Percentiles rank a stretch among this genome's conserved stretches.
phyloP scores from a whole-genome alignment of 92 coral and sea anemone species.

The Galaxea fascicularis region DNA sequence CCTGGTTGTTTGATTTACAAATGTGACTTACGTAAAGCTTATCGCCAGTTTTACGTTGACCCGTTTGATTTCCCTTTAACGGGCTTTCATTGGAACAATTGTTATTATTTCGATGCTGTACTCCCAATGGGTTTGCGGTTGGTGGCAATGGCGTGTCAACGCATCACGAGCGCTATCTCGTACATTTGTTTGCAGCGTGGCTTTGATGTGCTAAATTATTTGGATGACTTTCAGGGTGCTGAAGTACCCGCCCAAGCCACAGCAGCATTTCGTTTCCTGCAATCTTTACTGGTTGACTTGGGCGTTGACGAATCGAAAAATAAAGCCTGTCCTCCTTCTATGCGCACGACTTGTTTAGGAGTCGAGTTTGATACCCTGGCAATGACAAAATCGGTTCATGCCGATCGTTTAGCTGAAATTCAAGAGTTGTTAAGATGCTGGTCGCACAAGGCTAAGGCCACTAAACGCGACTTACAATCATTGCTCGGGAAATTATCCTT shows the following conservation, averaged over 20 bases:
- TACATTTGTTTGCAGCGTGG: slow-evolving; percentile 31
- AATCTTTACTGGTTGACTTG: not conserved
- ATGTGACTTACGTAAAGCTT: slow-evolving; percentile 22
- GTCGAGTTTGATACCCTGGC: slow-evolving; percentile 40
- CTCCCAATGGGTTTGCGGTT: slow-evolving; percentile 56
- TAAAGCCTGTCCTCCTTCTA: slow-evolving; percentile 41
- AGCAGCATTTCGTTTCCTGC: not conserved
- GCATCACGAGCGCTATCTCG: slow-evolving; percentile 23
- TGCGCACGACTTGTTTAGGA: slow-evolving; percentile 38
- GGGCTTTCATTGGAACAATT: slow-evolving; percentile 36
- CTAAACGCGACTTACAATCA: slow-evolving; percentile 33
- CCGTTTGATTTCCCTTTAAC: slow-evolving; percentile 36
- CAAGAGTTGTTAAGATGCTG: slow-evolving; percentile 15
- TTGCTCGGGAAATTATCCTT: slow-evolving; percentile 46
- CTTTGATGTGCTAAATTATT: slow-evolving; percentile 19
- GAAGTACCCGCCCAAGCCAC: slow-evolving; percentile 20
- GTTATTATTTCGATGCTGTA: slow-evolving; percentile 35
- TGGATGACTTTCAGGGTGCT: slow-evolving; percentile 41
- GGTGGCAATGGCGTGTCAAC: slow-evolving; percentile 53
- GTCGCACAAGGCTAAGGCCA: slow-evolving; percentile 22
- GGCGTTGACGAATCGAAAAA: slow-evolving; percentile 30
- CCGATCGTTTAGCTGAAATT: slow-evolving; percentile 30
- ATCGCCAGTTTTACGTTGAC: slow-evolving; percentile 33
- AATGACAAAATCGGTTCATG: slow-evolving; percentile 37
- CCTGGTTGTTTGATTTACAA: slow-evolving; percentile 40